Conservation (phyloP, 1,140 invertebrate species). For the Drosophila saltans region DNA sequence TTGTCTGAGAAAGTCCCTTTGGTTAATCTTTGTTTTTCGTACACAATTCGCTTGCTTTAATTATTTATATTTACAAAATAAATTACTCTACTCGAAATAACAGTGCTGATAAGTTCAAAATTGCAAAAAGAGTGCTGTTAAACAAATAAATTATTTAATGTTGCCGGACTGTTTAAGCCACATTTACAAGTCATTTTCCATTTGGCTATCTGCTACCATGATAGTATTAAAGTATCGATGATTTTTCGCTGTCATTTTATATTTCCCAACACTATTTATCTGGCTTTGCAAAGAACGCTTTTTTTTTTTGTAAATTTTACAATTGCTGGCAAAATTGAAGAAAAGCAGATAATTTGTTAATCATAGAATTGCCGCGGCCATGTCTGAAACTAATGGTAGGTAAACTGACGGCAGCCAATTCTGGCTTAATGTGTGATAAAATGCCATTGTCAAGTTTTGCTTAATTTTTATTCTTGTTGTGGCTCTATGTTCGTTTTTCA, state of each 20-base stretch:
- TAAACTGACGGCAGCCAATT: background rate
- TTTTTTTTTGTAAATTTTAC: conserved; percentile 60
- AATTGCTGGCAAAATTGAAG: conserved; percentile 31
- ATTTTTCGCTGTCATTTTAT: background rate
- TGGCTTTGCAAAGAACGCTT: conserved; percentile 65
- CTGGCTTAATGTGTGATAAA: background rate
- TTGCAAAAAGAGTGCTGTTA: too few relatives aligned
- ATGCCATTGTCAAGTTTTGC: conserved; percentile 22
- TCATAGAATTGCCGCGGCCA: conserved; percentile 43
- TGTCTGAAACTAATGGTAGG: conserved; percentile 82
- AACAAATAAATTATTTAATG: too few relatives aligned
- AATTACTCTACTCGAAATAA: too few relatives aligned
- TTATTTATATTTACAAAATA: conserved; percentile 2
- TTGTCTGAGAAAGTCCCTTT: background rate
- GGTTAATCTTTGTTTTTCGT: background rate
- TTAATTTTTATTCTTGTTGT: conserved; percentile 38
- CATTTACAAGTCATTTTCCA: too few relatives aligned
- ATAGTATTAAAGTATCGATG: background rate
- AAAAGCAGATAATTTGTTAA: conserved; percentile 34
- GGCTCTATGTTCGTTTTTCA: conserved; percentile 51
- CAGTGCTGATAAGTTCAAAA: too few relatives aligned
- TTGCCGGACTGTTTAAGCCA: too few relatives aligned
- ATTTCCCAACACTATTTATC: conserved; percentile 28
- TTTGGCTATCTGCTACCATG: background rate
- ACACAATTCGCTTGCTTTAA: background rate